phyloP scores from a whole-genome alignment of 2,113 vertebrate species.

The Cnemophilus loriae region DNA sequence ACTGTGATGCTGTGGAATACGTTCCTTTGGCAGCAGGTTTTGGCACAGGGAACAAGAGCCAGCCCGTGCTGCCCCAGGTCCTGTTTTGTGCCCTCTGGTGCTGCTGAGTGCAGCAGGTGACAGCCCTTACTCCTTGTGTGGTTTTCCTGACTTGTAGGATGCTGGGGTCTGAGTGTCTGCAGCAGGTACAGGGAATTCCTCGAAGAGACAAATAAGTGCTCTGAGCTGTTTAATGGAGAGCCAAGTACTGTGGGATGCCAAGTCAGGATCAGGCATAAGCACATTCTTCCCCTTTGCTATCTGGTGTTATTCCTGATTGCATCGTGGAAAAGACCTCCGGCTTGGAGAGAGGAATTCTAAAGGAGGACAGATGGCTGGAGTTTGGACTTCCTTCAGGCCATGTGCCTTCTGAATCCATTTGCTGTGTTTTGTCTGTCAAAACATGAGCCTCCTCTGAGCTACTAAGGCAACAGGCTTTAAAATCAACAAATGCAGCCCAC shows the following conservation, averaged over 20 bases:
- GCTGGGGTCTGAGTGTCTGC: background rate
- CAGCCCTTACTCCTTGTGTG: background rate
- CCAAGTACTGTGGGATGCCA: background rate
- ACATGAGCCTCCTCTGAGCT: background rate
- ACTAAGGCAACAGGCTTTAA: constrained; percentile 14
- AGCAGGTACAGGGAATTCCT: background rate
- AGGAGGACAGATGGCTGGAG: constrained; percentile 6
- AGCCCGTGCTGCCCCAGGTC: background rate
- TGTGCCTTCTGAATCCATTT: background rate
- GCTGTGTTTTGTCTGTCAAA: constrained; percentile 30
- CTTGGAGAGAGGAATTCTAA: background rate
- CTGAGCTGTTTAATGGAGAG: background rate
- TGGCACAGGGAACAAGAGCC: background rate
- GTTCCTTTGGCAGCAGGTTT: background rate
- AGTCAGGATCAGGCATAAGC: background rate
- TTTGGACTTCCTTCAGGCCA: constrained; percentile 6
- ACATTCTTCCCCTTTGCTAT: background rate
- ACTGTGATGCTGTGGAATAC: background rate
- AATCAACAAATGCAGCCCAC: background rate
- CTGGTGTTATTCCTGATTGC: background rate
- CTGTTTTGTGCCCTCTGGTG: background rate
- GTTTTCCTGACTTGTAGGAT: background rate
- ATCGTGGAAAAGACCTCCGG: background rate
- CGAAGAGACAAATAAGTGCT: background rate
- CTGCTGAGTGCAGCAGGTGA: background rate